Base-by-base conservation (phyloP, 1,140 invertebrate species). In the Rhynchophorus ferrugineus region DNA sequence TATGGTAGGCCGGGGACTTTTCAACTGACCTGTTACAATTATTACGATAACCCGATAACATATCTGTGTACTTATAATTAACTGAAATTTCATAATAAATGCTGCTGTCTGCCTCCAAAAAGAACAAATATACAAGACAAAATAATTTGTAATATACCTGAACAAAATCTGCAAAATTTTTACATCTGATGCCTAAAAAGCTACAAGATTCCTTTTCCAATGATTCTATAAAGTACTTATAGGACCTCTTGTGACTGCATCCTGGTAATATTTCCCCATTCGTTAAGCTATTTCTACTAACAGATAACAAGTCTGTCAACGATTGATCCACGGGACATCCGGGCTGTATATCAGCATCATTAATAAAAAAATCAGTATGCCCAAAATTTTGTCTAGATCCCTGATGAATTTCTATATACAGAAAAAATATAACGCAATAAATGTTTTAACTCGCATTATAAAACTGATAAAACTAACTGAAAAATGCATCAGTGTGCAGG, bases 221-320 rank as follows among this genome's bases (percentile, higher is more conserved):
- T 13, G 63, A 49, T 41, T 64, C 63, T 9, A 67, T 65, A 44
- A 62, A 69, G 49, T 69, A 69, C 39, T 69, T 69, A 46, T 61
- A 64, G 2, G 66, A 43, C 33, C 66, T 44, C 51, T 69, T 69
- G 43, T 69, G 66, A 50, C 62, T 67, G 46, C 67, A 69, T 3
- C 62, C 65, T 3, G 65, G 65, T 20, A 65, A 36, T 38, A 69
- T 61, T 43, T 63, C 50, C 1, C 65, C 63, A 39, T 62, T 58
- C 17, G 56, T 58, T 35, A 69, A 48, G 16, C 21, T 44, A 17
- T 57, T 57, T 41, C 66, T 49, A 2, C 56, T 58, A n/a, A 69
- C 33, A 17, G 59, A 58, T 1, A 54, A 22, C 8, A 68, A 42
- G n/a, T 56, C 50, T 1, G 58, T 44, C 34, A 50, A 56, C 3